Evolutionary conservation across 2,113 vertebrate genomes (phyloP).

Genomic region (Oreochromis tanganicae): DNA sequence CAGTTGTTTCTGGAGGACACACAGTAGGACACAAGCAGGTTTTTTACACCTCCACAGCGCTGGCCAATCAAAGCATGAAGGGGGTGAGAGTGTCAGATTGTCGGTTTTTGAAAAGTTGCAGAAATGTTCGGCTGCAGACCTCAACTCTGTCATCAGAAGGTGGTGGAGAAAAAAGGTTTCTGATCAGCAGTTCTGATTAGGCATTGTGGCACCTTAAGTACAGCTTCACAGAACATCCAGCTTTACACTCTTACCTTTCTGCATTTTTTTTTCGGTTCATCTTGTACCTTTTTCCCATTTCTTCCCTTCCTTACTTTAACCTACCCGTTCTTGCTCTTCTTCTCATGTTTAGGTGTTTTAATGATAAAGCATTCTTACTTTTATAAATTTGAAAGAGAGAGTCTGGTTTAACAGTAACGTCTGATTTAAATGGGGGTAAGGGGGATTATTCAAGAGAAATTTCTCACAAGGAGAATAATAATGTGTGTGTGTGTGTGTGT

Average conservation of each 20-base stretch:
- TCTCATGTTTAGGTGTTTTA: neutral
- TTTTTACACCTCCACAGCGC: neutral
- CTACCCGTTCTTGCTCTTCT: neutral
- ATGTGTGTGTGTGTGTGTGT: neutral
- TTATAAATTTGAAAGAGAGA: neutral
- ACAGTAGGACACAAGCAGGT: accelerated
- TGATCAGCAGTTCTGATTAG: neutral
- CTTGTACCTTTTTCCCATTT: neutral
- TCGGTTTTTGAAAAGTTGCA: neutral
- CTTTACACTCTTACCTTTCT: neutral
- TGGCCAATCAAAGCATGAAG: neutral
- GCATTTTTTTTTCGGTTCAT: neutral
- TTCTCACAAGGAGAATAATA: neutral
- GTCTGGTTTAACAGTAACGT: neutral
- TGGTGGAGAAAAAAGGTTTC: neutral
- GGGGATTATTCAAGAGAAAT: neutral
- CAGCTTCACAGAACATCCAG: neutral
- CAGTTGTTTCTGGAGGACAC: neutral
- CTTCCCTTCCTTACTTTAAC: neutral
- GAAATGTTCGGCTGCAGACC: neutral
- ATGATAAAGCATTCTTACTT: neutral
- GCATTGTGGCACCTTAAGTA: neutral
- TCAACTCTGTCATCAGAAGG: neutral
- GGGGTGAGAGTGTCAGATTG: neutral
- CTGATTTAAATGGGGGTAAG: neutral